phyloP scores from a whole-genome alignment of 2,113 vertebrate genomes.

The Mionectes macconnelli region DNA sequence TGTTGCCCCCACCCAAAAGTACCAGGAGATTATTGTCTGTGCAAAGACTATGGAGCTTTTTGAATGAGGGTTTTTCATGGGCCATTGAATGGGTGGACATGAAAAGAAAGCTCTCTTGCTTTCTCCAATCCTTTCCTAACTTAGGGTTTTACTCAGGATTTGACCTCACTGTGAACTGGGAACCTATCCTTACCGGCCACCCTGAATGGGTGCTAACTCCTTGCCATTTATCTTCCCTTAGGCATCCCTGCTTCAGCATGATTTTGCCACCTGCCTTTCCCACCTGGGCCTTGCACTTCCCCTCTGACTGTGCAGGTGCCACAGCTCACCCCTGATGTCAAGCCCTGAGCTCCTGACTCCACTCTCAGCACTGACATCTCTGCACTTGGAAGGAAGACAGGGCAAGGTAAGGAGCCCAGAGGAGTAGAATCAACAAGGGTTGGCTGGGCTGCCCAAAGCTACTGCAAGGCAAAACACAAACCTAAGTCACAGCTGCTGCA shows the following conservation, averaged over 20 bases:
- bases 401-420: neutral
- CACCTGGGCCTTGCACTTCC: accelerated
- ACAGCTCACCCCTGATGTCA: neutral
- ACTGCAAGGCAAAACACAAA: neutral
- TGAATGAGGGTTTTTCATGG: neutral
- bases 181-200: neutral
- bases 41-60: neutral
- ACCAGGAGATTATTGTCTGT: neutral
- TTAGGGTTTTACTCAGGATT: neutral
- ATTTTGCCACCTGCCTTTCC: neutral
- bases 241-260: neutral
- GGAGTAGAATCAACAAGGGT: neutral
- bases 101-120: neutral
- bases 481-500: neutral
- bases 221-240: neutral
- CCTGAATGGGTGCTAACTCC: no score
- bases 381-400: neutral
- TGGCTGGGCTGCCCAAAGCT: neutral
- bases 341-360: neutral
- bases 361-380: accelerated
- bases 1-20: neutral
- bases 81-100: neutral
- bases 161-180: neutral
- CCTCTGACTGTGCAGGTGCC: accelerated
- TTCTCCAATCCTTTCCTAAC: neutral